Percentiles rank a stretch among this genome's conserved stretches.
Evolutionary conservation across 2,113 vertebrate species (phyloP).

Genomic region (Fulmarus glacialis): DNA sequence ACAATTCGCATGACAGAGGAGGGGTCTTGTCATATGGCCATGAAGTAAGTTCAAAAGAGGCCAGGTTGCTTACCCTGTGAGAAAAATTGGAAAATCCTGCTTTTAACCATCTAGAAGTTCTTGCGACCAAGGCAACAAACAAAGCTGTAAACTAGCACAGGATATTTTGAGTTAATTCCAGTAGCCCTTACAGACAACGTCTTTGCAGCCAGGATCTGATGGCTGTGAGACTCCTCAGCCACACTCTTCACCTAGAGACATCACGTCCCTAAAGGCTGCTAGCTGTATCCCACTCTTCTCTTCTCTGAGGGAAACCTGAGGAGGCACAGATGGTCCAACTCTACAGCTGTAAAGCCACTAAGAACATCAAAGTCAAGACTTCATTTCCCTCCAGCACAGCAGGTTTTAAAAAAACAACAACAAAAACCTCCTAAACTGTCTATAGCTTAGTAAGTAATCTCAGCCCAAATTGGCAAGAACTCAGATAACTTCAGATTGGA

Average conservation of each 20-base stretch:
- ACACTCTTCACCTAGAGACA: background rate
- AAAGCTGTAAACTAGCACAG: background rate
- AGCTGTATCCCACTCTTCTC: background rate
- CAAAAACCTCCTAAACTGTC: background rate
- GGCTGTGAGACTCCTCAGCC: background rate
- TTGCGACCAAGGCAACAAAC: background rate
- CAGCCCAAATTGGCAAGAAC: slow-evolving; percentile 1
- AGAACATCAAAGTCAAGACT: slow-evolving; percentile 49
- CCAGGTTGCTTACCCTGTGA: background rate
- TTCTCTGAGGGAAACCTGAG: background rate
- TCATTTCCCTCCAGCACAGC: slow-evolving; percentile 25
- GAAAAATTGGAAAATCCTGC: background rate
- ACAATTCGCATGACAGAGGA: background rate
- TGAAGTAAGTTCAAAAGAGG: background rate
- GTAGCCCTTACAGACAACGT: background rate
- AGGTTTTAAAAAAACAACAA: slow-evolving; percentile 36
- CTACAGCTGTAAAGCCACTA: background rate
- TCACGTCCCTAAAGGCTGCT: background rate
- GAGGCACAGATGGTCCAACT: background rate
- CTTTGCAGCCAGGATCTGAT: background rate
- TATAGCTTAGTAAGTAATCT: slow-evolving; percentile 8
- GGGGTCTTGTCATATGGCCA: background rate
- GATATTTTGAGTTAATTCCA: background rate
- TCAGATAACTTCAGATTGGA: background rate
- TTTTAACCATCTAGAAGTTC: background rate